Evolutionary conservation across 2,888 invertebrate genomes (phyloP).

Genomic region (Eristalis tenax): DNA sequence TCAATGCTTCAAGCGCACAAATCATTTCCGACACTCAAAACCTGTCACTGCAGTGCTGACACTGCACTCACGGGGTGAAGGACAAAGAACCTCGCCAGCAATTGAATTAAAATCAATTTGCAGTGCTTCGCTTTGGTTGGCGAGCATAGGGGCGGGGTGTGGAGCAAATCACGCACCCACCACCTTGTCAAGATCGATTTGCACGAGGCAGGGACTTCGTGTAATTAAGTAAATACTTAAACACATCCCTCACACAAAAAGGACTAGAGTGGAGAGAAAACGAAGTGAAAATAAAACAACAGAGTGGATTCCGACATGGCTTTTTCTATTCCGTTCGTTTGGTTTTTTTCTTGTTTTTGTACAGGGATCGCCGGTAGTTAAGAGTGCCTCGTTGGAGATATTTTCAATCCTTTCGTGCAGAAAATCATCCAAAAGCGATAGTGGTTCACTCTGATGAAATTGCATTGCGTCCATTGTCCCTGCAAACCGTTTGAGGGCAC

Average conservation of each 20-base stretch:
- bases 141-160: background rate
- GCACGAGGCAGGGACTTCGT: slow-evolving; percentile 4
- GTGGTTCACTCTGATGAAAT: background rate
- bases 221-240: slow-evolving; percentile 44
- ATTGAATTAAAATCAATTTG: slow-evolving; percentile 51
- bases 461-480: slow-evolving; percentile 20
- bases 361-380: slow-evolving; percentile 22
- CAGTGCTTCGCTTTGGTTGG: slow-evolving; percentile 22
- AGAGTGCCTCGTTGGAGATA: slow-evolving; percentile 40
- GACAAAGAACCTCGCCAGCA: background rate
- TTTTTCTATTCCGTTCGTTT: slow-evolving; percentile 1
- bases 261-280: background rate
- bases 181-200: background rate
- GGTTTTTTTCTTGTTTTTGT: background rate
- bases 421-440: slow-evolving; percentile 37
- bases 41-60: slow-evolving; percentile 17
- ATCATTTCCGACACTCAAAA: slow-evolving; percentile 19
- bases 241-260: background rate
- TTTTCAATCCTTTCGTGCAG: slow-evolving; percentile 46
- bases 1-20: slow-evolving; percentile 11
- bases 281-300: background rate
- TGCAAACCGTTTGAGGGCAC: background rate
- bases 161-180: background rate
- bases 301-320: background rate
- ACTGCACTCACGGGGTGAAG: background rate